phyloP scores from a whole-genome alignment of 1,140 invertebrate genomes.

The Formica exsecta region DNA sequence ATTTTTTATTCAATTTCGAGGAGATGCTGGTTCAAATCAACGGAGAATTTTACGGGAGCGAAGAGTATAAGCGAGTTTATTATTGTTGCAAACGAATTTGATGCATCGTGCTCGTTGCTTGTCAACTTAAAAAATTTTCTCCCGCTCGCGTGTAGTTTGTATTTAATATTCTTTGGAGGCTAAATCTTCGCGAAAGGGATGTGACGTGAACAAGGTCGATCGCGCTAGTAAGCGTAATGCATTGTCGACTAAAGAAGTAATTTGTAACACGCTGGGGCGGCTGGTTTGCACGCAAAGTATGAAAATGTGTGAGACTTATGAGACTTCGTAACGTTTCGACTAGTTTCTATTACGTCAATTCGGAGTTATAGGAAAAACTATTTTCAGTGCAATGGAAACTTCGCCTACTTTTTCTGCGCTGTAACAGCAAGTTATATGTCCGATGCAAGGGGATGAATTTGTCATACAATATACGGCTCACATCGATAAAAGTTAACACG shows the following conservation, averaged over 20 bases:
- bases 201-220: conserved; percentile 15
- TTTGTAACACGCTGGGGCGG: conserved; percentile 1
- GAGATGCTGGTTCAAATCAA: background rate
- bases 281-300: conserved; percentile 22
- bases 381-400: conserved; percentile 36
- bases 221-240: conserved; percentile 32
- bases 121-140: conserved; percentile 5
- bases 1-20: background rate
- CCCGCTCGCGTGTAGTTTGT: background rate
- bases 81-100: background rate
- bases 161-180: conserved; percentile 13
- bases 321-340: conserved; percentile 35
- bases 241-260: conserved; percentile 26
- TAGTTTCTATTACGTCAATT: conserved; percentile 60
- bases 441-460: conserved; percentile 46
- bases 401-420: background rate
- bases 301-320: conserved; percentile 44
- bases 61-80: background rate
- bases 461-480: conserved; percentile 16
- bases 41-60: background rate
- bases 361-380: conserved; percentile 46
- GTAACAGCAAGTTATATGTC: conserved; percentile 37
- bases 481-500: conserved; percentile 25
- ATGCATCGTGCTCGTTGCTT: background rate
- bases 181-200: conserved; percentile 1